phyloP scores from a whole-genome alignment of 2,113 vertebrate genomes.

The Burhinus oedicnemus region DNA sequence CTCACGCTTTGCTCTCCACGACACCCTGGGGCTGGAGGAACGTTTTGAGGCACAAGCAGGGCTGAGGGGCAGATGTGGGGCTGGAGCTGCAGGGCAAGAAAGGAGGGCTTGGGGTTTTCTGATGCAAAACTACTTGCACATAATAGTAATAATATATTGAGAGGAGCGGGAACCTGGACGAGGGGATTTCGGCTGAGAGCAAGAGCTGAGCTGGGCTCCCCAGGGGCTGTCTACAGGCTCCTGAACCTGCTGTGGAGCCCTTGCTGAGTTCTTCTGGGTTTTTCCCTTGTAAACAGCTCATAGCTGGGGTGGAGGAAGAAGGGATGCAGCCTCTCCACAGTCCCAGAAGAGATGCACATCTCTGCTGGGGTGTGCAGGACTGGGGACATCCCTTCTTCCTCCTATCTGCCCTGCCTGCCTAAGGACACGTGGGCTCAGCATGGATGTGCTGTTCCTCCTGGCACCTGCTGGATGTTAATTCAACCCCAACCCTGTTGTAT shows the following conservation, averaged over 20 bases:
- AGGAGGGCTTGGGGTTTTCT: neutral
- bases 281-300: neutral
- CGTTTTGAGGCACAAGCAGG: neutral
- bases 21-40: neutral
- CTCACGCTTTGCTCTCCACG: constrained; percentile 19
- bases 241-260: neutral
- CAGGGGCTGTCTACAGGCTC: neutral
- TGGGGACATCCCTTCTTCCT: neutral
- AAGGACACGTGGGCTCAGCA: rapidly evolving
- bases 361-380: neutral
- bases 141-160: constrained; percentile 76
- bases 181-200: neutral
- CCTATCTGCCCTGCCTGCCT: neutral
- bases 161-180: neutral
- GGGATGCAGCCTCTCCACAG: neutral
- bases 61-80: constrained; percentile 1
- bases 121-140: constrained; percentile 63
- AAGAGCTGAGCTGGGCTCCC: neutral
- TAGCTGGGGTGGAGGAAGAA: neutral
- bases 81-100: constrained; percentile 21
- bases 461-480: neutral
- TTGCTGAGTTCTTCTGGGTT: neutral
- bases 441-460: neutral
- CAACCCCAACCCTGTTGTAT: rapidly evolving
- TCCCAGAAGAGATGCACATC: neutral